phyloP scores from a whole-genome alignment of 2,113 vertebrate species.

The Ammospiza nelsoni region DNA sequence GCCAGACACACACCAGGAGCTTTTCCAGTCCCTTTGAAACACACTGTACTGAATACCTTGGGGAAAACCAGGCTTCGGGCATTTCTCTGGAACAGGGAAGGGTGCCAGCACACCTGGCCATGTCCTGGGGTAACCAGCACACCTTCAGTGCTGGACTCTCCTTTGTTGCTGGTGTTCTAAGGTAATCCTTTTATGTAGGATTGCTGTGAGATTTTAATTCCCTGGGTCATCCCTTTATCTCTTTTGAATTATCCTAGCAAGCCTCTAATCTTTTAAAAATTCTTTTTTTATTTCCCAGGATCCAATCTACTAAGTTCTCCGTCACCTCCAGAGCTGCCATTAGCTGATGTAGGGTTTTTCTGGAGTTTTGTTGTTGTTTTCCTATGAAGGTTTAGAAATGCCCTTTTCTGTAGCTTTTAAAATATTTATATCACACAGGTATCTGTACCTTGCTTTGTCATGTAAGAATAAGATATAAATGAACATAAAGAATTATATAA shows the following conservation, averaged over 20 bases:
- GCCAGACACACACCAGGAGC: not conserved
- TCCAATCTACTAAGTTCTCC: not conserved
- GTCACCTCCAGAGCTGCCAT: not conserved
- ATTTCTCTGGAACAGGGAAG: not conserved
- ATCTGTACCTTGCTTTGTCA: not conserved
- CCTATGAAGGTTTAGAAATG: not conserved
- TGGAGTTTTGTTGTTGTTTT: not conserved
- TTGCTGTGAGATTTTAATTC: not conserved
- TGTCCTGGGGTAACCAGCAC: not conserved
- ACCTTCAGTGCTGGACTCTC: not conserved
- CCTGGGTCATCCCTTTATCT: conserved; percentile 15
- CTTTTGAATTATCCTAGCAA: conserved; percentile 8
- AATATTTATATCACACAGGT: not conserved
- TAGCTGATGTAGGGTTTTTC: not conserved
- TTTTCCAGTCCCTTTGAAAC: not conserved
- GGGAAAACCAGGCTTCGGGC: not conserved
- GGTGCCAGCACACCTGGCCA: not conserved
- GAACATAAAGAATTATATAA: not conserved
- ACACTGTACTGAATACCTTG: not conserved
- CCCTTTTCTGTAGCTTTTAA: not conserved
- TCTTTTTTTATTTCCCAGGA: not conserved
- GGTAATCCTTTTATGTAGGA: not conserved
- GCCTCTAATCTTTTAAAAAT: not conserved
- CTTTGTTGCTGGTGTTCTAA: not conserved
- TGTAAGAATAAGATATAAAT: not conserved